These are phyloP conservation scores for Gambusia holbrooki DNA, from an alignment of 2,113 vertebrate genomes.

Conservation along the genomic window DNA sequence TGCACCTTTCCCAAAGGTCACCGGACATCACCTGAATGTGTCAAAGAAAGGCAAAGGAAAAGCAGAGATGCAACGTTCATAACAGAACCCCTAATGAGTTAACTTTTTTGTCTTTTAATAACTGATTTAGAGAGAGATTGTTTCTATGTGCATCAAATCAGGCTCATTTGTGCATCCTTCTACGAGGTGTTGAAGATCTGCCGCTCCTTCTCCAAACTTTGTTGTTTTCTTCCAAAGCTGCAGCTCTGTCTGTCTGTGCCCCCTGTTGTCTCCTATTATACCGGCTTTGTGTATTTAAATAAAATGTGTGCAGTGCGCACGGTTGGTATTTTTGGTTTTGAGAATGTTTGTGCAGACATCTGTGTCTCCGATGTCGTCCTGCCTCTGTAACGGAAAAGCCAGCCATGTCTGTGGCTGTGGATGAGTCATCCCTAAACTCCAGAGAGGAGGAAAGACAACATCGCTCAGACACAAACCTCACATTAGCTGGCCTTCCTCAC, in stretches of 20 bases:
- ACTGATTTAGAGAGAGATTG: conserved; percentile 15
- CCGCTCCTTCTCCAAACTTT: conserved; percentile 55
- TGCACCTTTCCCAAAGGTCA: conserved; percentile 60
- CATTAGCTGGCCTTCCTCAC: conserved; percentile 32
- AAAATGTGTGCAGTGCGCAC: conserved; percentile 11
- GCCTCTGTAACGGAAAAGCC: conserved; percentile 48
- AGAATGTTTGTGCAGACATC: conserved; percentile 27
- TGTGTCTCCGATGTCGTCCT: conserved; percentile 54
- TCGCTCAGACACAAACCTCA: conserved; percentile 18
- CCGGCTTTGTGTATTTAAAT: conserved; percentile 31
- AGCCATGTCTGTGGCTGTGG: conserved; percentile 62
- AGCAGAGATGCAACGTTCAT: not conserved
- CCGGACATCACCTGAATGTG: conserved; percentile 29
- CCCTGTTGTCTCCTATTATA: conserved; percentile 29
- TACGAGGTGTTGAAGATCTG: conserved; percentile 31
- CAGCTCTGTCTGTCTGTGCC: conserved; percentile 23
- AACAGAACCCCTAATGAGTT: conserved; percentile 10
- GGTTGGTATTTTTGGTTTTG: conserved; percentile 1
- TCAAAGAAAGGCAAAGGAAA: conserved; percentile 25
- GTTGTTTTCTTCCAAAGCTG: conserved; percentile 48
- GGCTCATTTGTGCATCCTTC: conserved; percentile 25
- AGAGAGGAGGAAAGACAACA: conserved; percentile 53
- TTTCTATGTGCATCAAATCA: conserved; percentile 18
- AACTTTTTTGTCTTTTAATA: conserved; percentile 1
- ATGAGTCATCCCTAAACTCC: conserved; percentile 74